Base-by-base conservation (phyloP, 2,797 vertebrate genomes). In the Cyclopterus lumpus region DNA sequence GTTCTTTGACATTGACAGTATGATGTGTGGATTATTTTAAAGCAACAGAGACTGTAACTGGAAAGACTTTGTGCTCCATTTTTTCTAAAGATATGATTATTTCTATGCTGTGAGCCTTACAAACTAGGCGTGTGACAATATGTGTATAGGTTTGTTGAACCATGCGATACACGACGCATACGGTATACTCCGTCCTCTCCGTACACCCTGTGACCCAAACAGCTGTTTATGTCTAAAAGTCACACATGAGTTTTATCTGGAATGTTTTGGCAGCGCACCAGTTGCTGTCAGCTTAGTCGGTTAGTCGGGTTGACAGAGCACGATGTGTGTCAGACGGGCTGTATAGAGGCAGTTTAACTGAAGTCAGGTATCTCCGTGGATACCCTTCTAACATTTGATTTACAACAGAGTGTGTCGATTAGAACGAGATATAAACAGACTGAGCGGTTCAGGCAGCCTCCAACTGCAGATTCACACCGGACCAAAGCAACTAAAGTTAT, bases 21-120 rank as follows among this genome's bases (percentile, higher is more conserved):
- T 66, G 20, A 51, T 67, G 34, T 60, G 57, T 61, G 20, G 51
- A 51, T 76, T 32, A 76, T 55, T n/a, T 55, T n/a, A 70, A 36
- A 38, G 20, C 30, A 64, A 49, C n/a, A 34, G 1, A 30, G 1
- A 44, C 3, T 30, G 8, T 8, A 61, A 3, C 3, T 48, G 3
- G 15, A 67, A 46, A 66, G 12, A 44, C 3, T 11, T 49, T 18
- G 3, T 10, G 10, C 18, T 26, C n/a, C 11, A 24, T 51, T 51
- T 22, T 7, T 18, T 18, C 2, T 2, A 6, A 16, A 54, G 12
- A 7, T 28, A 20, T 59, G 6, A 40, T 20, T 24, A 16, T 40
- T 28, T 22, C 20, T 38, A 3, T 24, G 15, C 32, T 59, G 7
- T 38, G 24, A 67, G 26, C 26, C 6, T 20, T 20, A 51, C 26